Evolutionary conservation across 2,888 invertebrate genomes (phyloP).

Genomic region (Cryptocephalus primarius): DNA sequence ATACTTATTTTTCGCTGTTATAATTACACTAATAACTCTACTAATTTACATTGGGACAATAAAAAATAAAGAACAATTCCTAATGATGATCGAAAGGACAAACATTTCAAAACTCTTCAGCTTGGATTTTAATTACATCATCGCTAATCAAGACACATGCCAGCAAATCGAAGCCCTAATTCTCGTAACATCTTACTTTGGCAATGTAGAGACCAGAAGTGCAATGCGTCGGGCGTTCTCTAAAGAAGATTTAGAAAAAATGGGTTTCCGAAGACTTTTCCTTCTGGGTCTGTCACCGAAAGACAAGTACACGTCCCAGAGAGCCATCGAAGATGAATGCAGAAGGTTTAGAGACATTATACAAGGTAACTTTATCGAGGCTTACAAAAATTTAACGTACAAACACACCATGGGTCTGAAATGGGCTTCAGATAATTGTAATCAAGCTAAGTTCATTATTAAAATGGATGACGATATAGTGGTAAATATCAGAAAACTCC

Average conservation of each 20-base stretch:
- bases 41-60: too few relatives aligned
- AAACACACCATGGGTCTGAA: slow-evolving; percentile 74
- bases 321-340: slow-evolving; percentile 50
- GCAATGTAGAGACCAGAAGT: slow-evolving; percentile 57
- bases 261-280: slow-evolving; percentile 57
- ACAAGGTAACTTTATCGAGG: slow-evolving; percentile 67
- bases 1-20: too few relatives aligned
- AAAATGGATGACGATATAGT: slow-evolving; percentile 79
- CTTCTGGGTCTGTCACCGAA: slow-evolving; percentile 50
- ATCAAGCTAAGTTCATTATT: slow-evolving; percentile 50
- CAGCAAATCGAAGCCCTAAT: slow-evolving; percentile 31
- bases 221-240: slow-evolving; percentile 60
- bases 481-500: slow-evolving; percentile 52
- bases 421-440: slow-evolving; percentile 59
- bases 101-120: slow-evolving; percentile 19
- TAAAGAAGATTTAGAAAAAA: slow-evolving; percentile 41
- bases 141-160: slow-evolving; percentile 21
- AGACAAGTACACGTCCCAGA: slow-evolving; percentile 45
- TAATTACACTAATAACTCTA: too few relatives aligned
- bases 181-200: slow-evolving; percentile 67
- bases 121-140: slow-evolving; percentile 22
- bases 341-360: slow-evolving; percentile 55
- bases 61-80: too few relatives aligned
- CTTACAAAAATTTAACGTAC: slow-evolving; percentile 69
- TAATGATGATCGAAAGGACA: too few relatives aligned